Evolutionary conservation across 2,797 vertebrate genomes (phyloP).

Genomic region (Esox masquinongy): DNA sequence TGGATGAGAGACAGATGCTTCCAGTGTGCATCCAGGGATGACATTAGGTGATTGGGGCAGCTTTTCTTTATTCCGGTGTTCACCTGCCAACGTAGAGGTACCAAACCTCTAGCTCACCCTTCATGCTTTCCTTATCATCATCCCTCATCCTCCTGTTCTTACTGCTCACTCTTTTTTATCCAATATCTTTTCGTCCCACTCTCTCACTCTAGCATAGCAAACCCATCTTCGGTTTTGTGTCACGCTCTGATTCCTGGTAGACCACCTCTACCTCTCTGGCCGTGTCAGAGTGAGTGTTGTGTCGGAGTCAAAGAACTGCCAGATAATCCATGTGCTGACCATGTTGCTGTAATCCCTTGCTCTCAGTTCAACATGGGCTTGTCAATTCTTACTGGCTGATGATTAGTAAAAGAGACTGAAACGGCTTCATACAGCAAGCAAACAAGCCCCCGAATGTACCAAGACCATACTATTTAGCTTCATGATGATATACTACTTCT

Average conservation of each 20-base stretch:
- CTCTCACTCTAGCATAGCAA: background rate
- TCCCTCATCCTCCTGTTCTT: background rate
- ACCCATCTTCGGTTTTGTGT: background rate
- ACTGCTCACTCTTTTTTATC: background rate
- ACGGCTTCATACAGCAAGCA: slow-evolving; percentile 21
- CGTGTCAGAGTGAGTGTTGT: slow-evolving; percentile 2
- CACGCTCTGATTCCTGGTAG: background rate
- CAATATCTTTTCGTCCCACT: background rate
- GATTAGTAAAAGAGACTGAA: slow-evolving; percentile 48
- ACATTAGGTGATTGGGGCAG: slow-evolving; percentile 17
- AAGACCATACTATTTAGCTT: slow-evolving; percentile 4
- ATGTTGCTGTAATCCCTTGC: slow-evolving; percentile 47
- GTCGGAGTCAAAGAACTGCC: slow-evolving; percentile 29
- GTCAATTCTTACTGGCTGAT: slow-evolving; percentile 52
- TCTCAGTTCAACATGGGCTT: slow-evolving; percentile 41
- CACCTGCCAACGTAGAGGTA: slow-evolving; percentile 6
- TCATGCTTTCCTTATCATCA: background rate
- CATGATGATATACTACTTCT: too few species aligned
- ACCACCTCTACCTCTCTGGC: slow-evolving; percentile 11
- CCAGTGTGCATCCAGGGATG: slow-evolving; percentile 16
- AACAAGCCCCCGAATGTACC: slow-evolving; percentile 27
- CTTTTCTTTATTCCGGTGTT: slow-evolving; percentile 23
- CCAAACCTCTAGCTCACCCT: slow-evolving; percentile 11
- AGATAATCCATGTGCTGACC: slow-evolving; percentile 51
- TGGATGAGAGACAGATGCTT: slow-evolving; percentile 4